A percentile compares a stretch with the other conserved stretches of the same genome.
These are phyloP conservation scores for Sebastes variabilis DNA, from an alignment of 2,797 vertebrate genomes.

Conservation along the genomic window DNA sequence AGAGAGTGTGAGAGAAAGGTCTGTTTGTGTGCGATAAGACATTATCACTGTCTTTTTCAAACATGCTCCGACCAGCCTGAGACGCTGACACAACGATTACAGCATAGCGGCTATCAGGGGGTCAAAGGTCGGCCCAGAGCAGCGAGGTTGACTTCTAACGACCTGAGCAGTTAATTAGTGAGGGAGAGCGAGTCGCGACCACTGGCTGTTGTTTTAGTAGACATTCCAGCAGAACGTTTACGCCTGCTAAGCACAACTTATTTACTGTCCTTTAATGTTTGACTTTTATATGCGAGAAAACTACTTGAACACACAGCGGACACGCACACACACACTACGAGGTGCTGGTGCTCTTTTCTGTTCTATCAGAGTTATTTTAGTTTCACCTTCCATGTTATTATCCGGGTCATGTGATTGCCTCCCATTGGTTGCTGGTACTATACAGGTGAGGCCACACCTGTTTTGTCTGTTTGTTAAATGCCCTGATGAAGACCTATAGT, in stretches of 20 bases:
- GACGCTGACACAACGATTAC: conserved; percentile 23
- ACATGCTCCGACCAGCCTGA: conserved; percentile 42
- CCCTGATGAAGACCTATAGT: too few relatives aligned
- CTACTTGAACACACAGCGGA: neutral
- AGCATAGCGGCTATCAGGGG: conserved; percentile 31
- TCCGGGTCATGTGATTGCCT: too few relatives aligned
- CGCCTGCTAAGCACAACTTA: conserved; percentile 2
- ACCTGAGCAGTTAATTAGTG: conserved; percentile 52
- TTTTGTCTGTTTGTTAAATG: too few relatives aligned
- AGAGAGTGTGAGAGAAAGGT: conserved; percentile 17
- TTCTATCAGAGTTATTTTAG: neutral
- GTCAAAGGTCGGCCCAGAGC: conserved; percentile 40
- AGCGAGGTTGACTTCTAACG: conserved; percentile 17
- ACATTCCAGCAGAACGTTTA: conserved; percentile 19
- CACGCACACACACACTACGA: neutral
- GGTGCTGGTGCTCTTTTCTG: neutral
- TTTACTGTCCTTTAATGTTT: conserved; percentile 38
- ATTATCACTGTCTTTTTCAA: conserved; percentile 3
- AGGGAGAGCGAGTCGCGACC: conserved; percentile 4
- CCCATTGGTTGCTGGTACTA: too few relatives aligned
- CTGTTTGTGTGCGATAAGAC: conserved; percentile 31
- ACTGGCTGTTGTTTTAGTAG: conserved; percentile 32
- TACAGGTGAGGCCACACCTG: too few relatives aligned
- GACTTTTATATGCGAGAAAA: neutral
- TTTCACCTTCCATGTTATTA: too few relatives aligned